A percentile compares a stretch with the other conserved stretches of the same genome.
Conservation (phyloP, 2,797 vertebrate species). For the Spinibarbus caldwelli region DNA sequence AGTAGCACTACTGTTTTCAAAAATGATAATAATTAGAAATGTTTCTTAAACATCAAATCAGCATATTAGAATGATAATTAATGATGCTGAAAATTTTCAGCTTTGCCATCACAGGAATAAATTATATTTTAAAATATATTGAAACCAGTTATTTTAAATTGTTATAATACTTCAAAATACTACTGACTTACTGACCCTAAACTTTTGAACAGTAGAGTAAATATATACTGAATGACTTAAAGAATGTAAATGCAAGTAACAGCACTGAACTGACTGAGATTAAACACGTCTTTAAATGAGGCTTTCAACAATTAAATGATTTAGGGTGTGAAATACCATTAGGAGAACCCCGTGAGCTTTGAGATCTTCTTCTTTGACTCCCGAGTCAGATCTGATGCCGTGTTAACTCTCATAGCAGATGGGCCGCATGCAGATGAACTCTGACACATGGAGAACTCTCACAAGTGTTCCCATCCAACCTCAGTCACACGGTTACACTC, state of each 20-base stretch:
- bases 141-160: too few species aligned
- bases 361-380: slow-evolving; percentile 27
- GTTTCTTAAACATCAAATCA: background rate
- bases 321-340: slow-evolving; percentile 19
- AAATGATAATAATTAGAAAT: background rate
- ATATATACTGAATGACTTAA: background rate
- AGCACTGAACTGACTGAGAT: background rate
- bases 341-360: background rate
- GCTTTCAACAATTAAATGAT: slow-evolving; percentile 2
- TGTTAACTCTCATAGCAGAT: slow-evolving; percentile 62
- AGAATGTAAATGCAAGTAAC: background rate
- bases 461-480: slow-evolving; percentile 55
- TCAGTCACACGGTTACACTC: slow-evolving; percentile 52
- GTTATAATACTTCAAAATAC: too few species aligned
- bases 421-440: slow-evolving; percentile 60
- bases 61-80: too few species aligned
- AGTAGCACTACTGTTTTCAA: background rate
- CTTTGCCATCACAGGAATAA: too few species aligned
- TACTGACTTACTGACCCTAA: too few species aligned
- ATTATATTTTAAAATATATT: too few species aligned
- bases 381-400: slow-evolving; percentile 28
- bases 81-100: too few species aligned
- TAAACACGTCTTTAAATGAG: background rate
- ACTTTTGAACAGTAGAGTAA: background rate
- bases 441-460: slow-evolving; percentile 58